Evolutionary conservation across 2,113 vertebrate species (phyloP).

Genomic region (Rhea pennata): DNA sequence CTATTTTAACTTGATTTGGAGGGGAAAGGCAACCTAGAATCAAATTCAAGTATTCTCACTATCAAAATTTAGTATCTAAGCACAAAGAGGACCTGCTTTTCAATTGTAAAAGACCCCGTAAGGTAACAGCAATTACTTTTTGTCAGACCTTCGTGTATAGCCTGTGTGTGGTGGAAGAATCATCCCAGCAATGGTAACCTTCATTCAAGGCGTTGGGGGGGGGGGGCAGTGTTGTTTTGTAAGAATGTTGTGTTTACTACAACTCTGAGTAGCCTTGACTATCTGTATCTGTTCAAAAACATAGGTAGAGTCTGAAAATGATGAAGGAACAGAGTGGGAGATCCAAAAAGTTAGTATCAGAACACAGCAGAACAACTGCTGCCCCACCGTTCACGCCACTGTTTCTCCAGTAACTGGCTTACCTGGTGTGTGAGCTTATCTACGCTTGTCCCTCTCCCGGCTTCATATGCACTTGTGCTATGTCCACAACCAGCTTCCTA

Average conservation of each 20-base stretch:
- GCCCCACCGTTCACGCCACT: background rate
- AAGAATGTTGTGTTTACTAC: background rate
- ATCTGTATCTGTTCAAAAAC: background rate
- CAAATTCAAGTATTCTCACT: background rate
- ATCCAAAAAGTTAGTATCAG: background rate
- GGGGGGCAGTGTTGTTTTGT: no score
- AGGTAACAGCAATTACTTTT: background rate
- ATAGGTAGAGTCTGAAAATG: background rate
- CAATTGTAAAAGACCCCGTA: background rate
- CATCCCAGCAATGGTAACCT: background rate
- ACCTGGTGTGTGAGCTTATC: background rate
- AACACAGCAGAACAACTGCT: background rate
- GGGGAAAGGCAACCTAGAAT: no score
- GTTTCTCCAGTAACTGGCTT: background rate
- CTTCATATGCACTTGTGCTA: fast-evolving
- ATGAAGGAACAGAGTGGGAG: no score
- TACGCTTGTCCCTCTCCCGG: background rate
- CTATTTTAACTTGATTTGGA: background rate
- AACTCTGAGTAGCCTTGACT: background rate
- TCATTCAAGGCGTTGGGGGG: no score
- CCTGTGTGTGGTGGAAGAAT: no score
- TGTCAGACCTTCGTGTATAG: background rate
- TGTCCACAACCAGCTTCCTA: background rate
- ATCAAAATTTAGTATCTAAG: background rate
- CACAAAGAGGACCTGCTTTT: background rate